Evolutionary conservation across 2,888 invertebrate species (phyloP).

Genomic region (Cistogaster globosa): DNA sequence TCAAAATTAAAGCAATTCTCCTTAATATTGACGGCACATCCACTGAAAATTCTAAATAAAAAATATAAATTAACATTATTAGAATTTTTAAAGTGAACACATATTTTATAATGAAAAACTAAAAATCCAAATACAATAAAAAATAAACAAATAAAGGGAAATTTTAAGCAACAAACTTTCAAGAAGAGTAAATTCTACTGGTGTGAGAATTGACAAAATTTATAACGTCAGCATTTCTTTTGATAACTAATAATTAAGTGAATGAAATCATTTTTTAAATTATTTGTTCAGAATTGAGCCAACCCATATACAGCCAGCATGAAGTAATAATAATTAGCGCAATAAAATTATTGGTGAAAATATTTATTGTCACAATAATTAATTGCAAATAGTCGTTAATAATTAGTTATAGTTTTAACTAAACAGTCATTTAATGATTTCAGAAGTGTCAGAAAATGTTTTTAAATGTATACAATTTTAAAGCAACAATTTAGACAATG

Average conservation of each 20-base stretch:
- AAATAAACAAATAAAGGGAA: not conserved
- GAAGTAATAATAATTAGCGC: too few species aligned
- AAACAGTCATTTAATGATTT: slow-evolving; percentile 16
- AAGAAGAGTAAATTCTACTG: not conserved
- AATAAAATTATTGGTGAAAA: slow-evolving; percentile 16
- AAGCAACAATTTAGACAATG: slow-evolving; percentile 29
- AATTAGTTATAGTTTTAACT: slow-evolving; percentile 40
- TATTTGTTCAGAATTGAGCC: not conserved
- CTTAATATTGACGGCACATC: too few species aligned
- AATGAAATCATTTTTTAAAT: not conserved
- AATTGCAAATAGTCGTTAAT: not conserved
- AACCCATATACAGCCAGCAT: slow-evolving; percentile 1
- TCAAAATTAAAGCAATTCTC: too few species aligned
- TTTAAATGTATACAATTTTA: slow-evolving; percentile 1
- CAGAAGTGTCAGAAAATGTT: not conserved
- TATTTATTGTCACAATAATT: not conserved
- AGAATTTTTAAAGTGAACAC: too few species aligned
- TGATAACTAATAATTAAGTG: not conserved
- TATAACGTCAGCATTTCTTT: not conserved
- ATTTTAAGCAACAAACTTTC: not conserved
- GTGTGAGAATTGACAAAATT: not conserved
- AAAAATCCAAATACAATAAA: not conserved
- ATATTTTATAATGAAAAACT: too few species aligned
- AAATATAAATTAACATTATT: too few species aligned
- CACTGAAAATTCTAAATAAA: too few species aligned